Evolutionary conservation across 1,140 invertebrate species (phyloP), one percentile per base, ranked within the genome.

Genomic region (Panagrolaimus sp.): DNA sequence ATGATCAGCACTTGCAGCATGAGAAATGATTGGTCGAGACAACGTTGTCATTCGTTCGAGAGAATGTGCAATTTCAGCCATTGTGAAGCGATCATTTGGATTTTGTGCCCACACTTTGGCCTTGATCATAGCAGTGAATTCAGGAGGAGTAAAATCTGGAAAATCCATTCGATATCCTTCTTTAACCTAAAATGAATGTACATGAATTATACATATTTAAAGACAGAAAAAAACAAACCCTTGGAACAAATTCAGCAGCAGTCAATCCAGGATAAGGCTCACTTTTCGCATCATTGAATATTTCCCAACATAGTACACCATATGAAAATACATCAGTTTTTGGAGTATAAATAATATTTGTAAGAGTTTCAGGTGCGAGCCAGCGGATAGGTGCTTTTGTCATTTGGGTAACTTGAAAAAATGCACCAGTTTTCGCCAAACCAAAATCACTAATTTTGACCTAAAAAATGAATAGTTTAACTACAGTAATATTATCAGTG

Each of bases 271-370:
- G 48, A 52, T 52, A 52, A 7, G 48, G 48, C 48, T 52, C 48
- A n/a, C n/a, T 21, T 52, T 24, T 52, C 48, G 48, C 48, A 52
- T 52, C 48, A 7, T 24, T 24, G 85, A 97, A 98, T 73, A 98
- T 96, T 87, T 98, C 96, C 95, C 95, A 98, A 1, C 98, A 85
- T 46, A 98, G 87, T 84, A 98, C 94, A 63, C 95, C 96, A 87
- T 96, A 99, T 85, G 93, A 96, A 95, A 95, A 99, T 91, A 99
- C 94, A 84, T 99, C 96, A 74, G 94, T 97, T 87, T 98, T 98
- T 84, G 93, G 96, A 67, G 94, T 96, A 86, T 95, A 95, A 87
- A 96, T 93, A 86, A 92, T 93, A 84, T 91, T 89, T 86, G 93
- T 91, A 67, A 98, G 88, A 75, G 94, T 93, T 87, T 99, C 96